A percentile compares a stretch with the other conserved stretches of the same genome.
Conservation (phyloP, 2,888 invertebrate species). For the Drosophila incognita region DNA sequence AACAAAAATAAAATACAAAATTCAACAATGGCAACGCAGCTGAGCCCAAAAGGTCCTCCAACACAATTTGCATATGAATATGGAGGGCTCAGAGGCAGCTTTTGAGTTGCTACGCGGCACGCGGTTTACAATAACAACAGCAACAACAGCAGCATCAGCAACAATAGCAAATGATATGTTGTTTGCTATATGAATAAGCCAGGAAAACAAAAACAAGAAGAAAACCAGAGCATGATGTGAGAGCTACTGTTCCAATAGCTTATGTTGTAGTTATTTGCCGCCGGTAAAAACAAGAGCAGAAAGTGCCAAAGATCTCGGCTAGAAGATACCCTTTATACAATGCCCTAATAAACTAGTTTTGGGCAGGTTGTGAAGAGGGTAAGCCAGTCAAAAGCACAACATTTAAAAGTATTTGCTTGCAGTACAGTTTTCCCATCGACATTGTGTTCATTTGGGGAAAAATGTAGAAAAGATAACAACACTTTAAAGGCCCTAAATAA, state of each 20-base stretch:
- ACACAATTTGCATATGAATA: constrained; percentile 77
- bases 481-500: background rate
- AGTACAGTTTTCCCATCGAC: background rate
- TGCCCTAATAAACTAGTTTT: background rate
- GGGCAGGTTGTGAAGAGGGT: background rate
- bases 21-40: constrained; percentile 46
- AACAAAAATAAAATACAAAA: constrained; percentile 15
- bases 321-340: background rate
- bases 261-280: constrained; percentile 71
- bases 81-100: constrained; percentile 55
- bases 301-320: background rate
- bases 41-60: constrained; percentile 70
- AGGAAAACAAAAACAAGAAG: constrained; percentile 26
- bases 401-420: background rate
- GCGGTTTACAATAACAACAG: constrained; percentile 46
- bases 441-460: background rate
- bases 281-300: constrained; percentile 42
- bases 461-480: background rate
- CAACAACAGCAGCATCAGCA: constrained; percentile 27
- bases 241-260: constrained; percentile 64
- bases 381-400: background rate
- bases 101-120: constrained; percentile 52
- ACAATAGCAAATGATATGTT: constrained; percentile 61
- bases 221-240: constrained; percentile 26
- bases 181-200: constrained; percentile 60